Evolutionary conservation across 2,888 invertebrate species (phyloP).

Genomic region (Drosophila cognata): DNA sequence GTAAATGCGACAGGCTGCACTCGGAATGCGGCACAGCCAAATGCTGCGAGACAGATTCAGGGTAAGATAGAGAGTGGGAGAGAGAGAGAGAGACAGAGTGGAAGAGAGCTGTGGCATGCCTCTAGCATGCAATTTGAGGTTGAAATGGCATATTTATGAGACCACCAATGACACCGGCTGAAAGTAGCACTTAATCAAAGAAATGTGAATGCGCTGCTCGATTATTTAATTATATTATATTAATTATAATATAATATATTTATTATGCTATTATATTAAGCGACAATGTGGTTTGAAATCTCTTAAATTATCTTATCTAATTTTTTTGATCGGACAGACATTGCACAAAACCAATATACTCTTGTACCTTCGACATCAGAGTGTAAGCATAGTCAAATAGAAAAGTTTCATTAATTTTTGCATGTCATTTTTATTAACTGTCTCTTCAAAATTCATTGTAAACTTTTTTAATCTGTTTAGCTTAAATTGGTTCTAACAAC

Average conservation of each 20-base stretch:
- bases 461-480: background rate
- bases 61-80: background rate
- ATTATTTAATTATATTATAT: background rate
- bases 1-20: constrained; percentile 58
- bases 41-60: constrained; percentile 4
- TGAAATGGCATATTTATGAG: constrained; percentile 19
- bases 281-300: background rate
- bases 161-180: constrained; percentile 14
- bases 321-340: background rate
- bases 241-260: too few species aligned
- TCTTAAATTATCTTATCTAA: background rate
- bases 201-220: background rate
- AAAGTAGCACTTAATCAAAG: background rate
- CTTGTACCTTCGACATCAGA: background rate
- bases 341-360: background rate
- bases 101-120: background rate
- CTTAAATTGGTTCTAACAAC: background rate
- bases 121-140: constrained; percentile 17
- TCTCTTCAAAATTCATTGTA: background rate
- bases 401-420: background rate
- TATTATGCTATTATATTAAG: background rate
- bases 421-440: background rate
- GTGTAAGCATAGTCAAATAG: background rate
- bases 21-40: constrained; percentile 27
- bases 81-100: background rate